Evolutionary conservation across 92 coral and sea anemone species (phyloP).

Genomic region (Epizoanthus rinbou): DNA sequence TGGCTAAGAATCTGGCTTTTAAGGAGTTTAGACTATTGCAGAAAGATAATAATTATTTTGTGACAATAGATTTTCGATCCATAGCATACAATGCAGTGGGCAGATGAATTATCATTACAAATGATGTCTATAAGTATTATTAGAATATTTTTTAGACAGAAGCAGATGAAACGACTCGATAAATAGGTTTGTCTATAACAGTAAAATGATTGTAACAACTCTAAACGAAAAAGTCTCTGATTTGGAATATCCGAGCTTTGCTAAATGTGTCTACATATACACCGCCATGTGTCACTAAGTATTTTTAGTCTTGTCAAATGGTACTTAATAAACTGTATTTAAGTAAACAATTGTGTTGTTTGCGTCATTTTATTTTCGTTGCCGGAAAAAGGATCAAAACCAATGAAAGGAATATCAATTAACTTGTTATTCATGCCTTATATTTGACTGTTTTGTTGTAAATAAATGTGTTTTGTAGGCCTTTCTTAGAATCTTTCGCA

Average conservation of each 20-base stretch:
- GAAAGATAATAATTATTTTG: background rate
- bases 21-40: no score
- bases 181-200: background rate
- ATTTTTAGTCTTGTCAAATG: background rate
- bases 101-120: background rate
- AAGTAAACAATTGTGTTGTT: background rate
- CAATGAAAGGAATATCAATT: background rate
- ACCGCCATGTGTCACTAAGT: background rate
- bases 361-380: slow-evolving; percentile 26
- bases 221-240: background rate
- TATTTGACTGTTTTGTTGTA: background rate
- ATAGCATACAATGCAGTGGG: background rate
- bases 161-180: background rate
- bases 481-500: no score
- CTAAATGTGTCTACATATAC: background rate
- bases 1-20: background rate
- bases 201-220: slow-evolving; percentile 1
- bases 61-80: background rate
- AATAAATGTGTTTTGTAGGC: no score
- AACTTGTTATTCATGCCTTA: background rate
- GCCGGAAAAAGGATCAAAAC: background rate
- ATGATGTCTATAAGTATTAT: background rate
- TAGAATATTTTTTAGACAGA: background rate
- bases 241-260: background rate
- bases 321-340: background rate